phyloP scores from a whole-genome alignment of 1,140 invertebrate genomes.

The Cotesia chilonis region DNA sequence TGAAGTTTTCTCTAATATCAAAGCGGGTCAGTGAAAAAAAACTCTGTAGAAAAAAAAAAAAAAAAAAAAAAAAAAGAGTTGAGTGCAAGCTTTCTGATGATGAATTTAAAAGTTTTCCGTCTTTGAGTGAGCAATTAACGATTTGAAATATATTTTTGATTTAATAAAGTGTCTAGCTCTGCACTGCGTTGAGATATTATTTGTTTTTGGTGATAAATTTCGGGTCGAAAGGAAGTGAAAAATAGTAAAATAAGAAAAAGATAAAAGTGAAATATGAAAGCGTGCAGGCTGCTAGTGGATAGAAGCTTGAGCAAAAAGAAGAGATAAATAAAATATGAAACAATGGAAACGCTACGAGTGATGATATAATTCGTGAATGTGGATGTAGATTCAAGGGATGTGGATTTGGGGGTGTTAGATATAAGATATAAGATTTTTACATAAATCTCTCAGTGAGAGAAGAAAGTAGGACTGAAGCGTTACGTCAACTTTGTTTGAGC shows the following conservation, averaged over 20 bases:
- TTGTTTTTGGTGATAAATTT: neutral
- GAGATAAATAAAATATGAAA: neutral
- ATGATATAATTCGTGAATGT: neutral
- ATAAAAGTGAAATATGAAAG: slow-evolving; percentile 4
- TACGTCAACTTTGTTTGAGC: slow-evolving; percentile 7
- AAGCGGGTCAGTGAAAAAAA: neutral
- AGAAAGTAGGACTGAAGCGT: slow-evolving; percentile 19
- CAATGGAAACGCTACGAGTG: neutral
- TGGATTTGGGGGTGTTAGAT: neutral
- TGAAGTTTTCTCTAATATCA: no score
- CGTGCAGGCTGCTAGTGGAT: neutral
- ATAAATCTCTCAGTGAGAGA: slow-evolving; percentile 7
- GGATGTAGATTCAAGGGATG: no score
- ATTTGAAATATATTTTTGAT: no score
- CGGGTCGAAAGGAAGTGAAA: neutral
- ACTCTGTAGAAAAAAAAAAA: neutral
- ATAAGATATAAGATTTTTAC: neutral
- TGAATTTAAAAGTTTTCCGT: no score
- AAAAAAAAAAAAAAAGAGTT: neutral
- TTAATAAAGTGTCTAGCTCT: no score
- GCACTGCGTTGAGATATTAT: no score
- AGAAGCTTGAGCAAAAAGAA: no score
- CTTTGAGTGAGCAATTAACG: no score
- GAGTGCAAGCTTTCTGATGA: neutral
- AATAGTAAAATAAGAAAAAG: neutral